Evolutionary conservation across 2,113 vertebrate species (phyloP).

Genomic region (Scolopax mira): DNA sequence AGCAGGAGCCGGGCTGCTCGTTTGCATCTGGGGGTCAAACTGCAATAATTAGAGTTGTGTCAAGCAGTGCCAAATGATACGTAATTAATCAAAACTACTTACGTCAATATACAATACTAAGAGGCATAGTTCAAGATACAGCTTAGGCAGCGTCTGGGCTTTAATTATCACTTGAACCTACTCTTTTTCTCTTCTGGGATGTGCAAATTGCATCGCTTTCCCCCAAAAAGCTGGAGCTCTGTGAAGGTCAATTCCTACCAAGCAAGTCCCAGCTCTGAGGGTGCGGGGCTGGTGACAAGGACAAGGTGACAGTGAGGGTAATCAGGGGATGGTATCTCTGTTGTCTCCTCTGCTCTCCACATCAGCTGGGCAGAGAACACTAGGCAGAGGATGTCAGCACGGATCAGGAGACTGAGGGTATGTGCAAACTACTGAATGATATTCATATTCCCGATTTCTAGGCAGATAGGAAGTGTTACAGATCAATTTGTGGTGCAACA

Average conservation of each 20-base stretch:
- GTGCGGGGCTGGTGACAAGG: not conserved
- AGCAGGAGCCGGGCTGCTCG: not conserved
- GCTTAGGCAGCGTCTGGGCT: not conserved
- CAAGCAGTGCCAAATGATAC: not conserved
- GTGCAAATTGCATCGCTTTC: not conserved
- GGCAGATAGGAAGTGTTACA: not conserved
- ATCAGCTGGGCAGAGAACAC: not conserved
- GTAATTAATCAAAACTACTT: not conserved
- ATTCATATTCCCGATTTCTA: not conserved
- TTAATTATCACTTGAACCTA: not conserved
- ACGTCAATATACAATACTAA: not conserved
- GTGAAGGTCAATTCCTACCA: too few relatives aligned
- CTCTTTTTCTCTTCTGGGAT: not conserved
- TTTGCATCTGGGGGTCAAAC: not conserved
- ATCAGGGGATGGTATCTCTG: not conserved
- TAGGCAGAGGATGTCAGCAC: not conserved
- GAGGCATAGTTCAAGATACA: not conserved
- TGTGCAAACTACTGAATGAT: not conserved
- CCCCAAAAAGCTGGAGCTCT: not conserved
- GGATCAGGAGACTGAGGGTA: not conserved
- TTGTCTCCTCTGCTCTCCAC: not conserved
- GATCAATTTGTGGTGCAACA: not conserved
- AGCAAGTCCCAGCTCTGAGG: not conserved
- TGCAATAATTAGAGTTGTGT: not conserved
- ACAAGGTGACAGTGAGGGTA: not conserved